Conservation (phyloP, 2,888 invertebrate species). For the Theodoxus fluviatilis region DNA sequence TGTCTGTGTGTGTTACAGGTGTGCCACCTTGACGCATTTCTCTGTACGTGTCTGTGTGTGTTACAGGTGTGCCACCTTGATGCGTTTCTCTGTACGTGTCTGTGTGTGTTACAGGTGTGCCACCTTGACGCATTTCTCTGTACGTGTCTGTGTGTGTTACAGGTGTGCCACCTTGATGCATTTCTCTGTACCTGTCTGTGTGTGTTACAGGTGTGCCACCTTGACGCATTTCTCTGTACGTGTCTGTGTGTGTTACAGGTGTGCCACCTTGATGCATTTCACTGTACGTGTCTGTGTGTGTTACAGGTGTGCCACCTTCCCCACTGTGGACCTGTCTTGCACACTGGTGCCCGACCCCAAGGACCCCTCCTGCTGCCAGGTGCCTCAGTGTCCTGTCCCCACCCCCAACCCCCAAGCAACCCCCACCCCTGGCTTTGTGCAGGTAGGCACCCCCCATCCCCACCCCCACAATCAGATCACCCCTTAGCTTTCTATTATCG, state of each 20-base stretch:
- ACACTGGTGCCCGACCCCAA: slow-evolving; percentile 45
- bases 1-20: too few species aligned
- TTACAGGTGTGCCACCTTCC: slow-evolving; percentile 43
- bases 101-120: too few species aligned
- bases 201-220: neutral
- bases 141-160: too few species aligned
- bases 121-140: too few species aligned
- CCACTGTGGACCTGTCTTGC: slow-evolving; percentile 37
- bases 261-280: neutral
- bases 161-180: slow-evolving; percentile 43
- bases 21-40: too few species aligned
- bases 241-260: neutral
- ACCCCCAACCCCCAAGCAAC: slow-evolving; percentile 37
- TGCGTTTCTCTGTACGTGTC: too few species aligned
- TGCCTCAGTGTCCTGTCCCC: slow-evolving; percentile 42
- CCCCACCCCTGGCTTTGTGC: slow-evolving; percentile 42
- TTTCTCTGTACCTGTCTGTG: too few species aligned
- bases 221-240: neutral
- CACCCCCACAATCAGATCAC: too few species aligned
- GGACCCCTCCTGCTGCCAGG: slow-evolving; percentile 47
- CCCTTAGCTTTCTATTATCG: neutral
- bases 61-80: too few species aligned
- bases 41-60: too few species aligned
- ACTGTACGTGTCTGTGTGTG: neutral
- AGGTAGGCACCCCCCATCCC: slow-evolving; percentile 30